phyloP scores from a whole-genome alignment of 2,888 invertebrate genomes.

The Tetrapedia diversipes region DNA sequence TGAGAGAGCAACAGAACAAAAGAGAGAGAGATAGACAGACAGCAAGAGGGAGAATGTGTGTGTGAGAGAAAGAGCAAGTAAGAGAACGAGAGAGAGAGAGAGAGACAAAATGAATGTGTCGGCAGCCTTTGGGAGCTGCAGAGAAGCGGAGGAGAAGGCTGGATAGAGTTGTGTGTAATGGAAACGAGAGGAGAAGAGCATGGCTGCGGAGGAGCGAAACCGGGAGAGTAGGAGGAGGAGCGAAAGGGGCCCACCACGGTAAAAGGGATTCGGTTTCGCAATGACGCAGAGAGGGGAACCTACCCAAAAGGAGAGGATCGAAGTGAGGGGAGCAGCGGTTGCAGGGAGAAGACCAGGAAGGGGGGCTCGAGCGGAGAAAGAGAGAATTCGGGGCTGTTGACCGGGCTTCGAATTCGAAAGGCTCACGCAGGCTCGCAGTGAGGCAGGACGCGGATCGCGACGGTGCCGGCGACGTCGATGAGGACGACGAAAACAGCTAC shows the following conservation, averaged over 20 bases:
- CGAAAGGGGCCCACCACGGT: constrained; percentile 10
- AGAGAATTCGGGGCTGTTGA: constrained; percentile 75
- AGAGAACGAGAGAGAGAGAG: neutral
- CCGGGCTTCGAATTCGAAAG: constrained; percentile 75
- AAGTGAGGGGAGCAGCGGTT: neutral
- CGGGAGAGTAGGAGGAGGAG: neutral
- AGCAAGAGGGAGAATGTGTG: too few species aligned
- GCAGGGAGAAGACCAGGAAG: neutral
- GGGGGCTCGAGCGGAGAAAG: constrained; percentile 30
- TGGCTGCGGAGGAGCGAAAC: neutral
- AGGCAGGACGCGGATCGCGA: constrained; percentile 78
- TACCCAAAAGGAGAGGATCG: constrained; percentile 10
- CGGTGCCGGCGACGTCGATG: constrained; percentile 47
- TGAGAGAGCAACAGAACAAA: too few species aligned
- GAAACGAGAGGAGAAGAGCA: constrained; percentile 24
- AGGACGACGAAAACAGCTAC: constrained; percentile 47
- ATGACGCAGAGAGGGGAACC: constrained; percentile 1
- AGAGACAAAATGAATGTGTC: neutral
- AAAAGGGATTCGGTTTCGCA: constrained; percentile 59
- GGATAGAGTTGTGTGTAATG: constrained; percentile 24
- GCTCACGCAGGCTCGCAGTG: constrained; percentile 80
- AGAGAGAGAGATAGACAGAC: too few species aligned
- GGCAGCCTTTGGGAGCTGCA: neutral
- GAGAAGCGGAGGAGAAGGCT: constrained; percentile 9
- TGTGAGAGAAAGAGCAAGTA: too few species aligned